phyloP scores from a whole-genome alignment of 1,140 invertebrate genomes.

The Micrasema longulum region DNA sequence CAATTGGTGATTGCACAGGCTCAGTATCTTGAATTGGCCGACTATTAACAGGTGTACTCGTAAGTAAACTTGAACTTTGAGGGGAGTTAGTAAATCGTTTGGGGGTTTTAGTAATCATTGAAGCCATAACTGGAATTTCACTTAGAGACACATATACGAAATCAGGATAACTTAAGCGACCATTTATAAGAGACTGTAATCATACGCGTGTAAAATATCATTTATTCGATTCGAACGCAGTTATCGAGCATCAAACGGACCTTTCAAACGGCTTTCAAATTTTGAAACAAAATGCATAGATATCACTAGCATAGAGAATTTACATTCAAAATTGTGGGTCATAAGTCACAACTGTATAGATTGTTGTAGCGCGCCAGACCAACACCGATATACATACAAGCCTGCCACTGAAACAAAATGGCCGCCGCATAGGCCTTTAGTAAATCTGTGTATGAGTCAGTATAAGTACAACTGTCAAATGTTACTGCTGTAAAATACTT shows the following conservation, averaged over 20 bases:
- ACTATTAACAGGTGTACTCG: conserved; percentile 16
- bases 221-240: not conserved
- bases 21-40: conserved; percentile 10
- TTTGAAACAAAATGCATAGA: too few species aligned
- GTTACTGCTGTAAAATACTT: too few species aligned
- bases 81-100: conserved; percentile 9
- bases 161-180: not conserved
- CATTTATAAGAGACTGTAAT: not conserved
- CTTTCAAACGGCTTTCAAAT: not conserved
- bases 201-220: not conserved
- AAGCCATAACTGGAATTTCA: too few species aligned
- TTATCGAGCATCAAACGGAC: not conserved
- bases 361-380: too few species aligned
- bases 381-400: too few species aligned
- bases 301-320: too few species aligned
- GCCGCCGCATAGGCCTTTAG: too few species aligned
- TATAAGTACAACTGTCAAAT: too few species aligned
- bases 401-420: too few species aligned
- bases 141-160: conserved; percentile 1
- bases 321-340: too few species aligned
- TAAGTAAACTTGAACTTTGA: conserved; percentile 12
- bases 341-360: too few species aligned
- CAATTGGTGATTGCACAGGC: conserved; percentile 28
- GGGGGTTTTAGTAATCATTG: not conserved
- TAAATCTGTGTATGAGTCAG: too few species aligned